Evolutionary conservation across 2,113 vertebrate genomes (phyloP).

Genomic region (Melanerpes aurifrons): DNA sequence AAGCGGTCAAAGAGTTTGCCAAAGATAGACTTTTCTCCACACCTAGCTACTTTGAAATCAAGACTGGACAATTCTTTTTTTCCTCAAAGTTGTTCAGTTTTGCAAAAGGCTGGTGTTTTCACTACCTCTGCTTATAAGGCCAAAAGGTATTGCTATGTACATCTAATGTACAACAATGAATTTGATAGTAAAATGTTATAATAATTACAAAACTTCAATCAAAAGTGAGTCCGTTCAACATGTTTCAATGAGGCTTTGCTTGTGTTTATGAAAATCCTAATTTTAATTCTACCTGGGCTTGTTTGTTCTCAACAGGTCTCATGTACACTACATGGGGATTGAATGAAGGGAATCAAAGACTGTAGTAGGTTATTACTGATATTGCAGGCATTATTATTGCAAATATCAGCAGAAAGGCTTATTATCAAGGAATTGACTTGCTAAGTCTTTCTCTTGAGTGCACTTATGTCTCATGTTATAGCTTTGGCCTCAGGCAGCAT

Average conservation of each 20-base stretch:
- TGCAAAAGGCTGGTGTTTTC: neutral
- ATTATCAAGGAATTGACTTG: constrained; percentile 59
- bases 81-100: neutral
- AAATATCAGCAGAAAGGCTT: constrained; percentile 80
- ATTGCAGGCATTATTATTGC: constrained; percentile 69
- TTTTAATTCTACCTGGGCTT: constrained; percentile 69
- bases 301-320: constrained; percentile 76
- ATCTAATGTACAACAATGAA: neutral
- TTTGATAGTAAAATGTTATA: neutral
- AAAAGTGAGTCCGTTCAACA: neutral
- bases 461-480: constrained; percentile 59
- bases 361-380: constrained; percentile 73
- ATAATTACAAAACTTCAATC: neutral
- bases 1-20: neutral
- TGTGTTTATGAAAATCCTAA: neutral
- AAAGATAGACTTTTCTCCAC: neutral
- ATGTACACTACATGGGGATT: constrained; percentile 64
- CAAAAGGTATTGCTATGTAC: neutral
- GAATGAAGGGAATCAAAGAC: constrained; percentile 74
- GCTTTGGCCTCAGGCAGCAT: constrained; percentile 57
- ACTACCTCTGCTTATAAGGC: neutral
- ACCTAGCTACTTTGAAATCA: neutral
- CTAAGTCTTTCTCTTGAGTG: constrained; percentile 74
- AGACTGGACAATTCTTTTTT: neutral
- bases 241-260: constrained; percentile 12